Conservation (phyloP, 2,113 vertebrate species). For the Oryzias curvinotus region DNA sequence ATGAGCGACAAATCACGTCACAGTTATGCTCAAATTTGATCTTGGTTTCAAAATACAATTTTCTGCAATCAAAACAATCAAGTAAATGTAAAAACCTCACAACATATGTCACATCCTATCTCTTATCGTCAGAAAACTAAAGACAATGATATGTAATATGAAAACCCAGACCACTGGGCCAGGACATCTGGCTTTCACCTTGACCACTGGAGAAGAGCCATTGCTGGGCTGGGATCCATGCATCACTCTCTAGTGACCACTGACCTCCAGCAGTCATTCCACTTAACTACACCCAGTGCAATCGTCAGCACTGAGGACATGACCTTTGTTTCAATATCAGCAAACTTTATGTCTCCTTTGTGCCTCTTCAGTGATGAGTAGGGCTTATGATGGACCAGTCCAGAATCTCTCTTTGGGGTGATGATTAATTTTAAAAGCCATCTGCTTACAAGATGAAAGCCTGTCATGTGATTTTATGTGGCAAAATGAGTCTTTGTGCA, state of each 20-base stretch:
- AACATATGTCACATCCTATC: constrained; percentile 3
- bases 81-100: constrained; percentile 2
- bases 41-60: constrained; percentile 14
- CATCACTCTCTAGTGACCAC: constrained; percentile 61
- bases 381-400: constrained; percentile 18
- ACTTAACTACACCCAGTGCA: constrained; percentile 58
- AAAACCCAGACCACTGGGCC: constrained; percentile 36
- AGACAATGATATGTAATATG: constrained; percentile 16
- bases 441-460: constrained; percentile 37
- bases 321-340: constrained; percentile 63
- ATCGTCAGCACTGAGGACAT: constrained; percentile 51
- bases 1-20: constrained; percentile 29
- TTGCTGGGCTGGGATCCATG: constrained; percentile 58
- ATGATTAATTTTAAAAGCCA: constrained; percentile 31
- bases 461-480: constrained; percentile 32
- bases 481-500: constrained; percentile 25
- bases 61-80: constrained; percentile 1
- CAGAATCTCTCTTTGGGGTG: constrained; percentile 1
- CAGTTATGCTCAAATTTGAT: constrained; percentile 27
- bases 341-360: constrained; percentile 52
- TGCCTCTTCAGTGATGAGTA: not conserved
- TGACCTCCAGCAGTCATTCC: constrained; percentile 61
- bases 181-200: constrained; percentile 66
- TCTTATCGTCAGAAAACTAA: constrained; percentile 1
- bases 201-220: constrained; percentile 57